These are phyloP conservation scores for Noctilio leporinus DNA, from an alignment of 2,113 vertebrate species.

Conservation along the genomic window DNA sequence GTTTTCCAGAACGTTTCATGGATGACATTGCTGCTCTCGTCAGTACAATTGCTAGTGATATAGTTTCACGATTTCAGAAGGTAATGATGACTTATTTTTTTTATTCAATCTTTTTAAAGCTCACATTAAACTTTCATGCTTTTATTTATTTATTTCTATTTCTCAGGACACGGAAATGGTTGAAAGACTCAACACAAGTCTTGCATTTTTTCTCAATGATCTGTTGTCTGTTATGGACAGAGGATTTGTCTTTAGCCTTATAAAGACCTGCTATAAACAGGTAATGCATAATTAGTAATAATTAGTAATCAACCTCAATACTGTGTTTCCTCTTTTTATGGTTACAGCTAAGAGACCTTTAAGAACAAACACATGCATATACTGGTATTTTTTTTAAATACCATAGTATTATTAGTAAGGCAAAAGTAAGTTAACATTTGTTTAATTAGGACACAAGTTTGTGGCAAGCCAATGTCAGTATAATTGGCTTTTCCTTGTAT, in stretches of 20 bases:
- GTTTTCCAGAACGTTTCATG: constrained; percentile 99
- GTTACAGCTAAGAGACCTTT: background rate
- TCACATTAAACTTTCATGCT: background rate
- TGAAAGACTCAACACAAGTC: constrained; percentile 95
- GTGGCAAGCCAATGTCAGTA: background rate
- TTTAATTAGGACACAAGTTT: background rate
- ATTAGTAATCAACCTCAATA: background rate
- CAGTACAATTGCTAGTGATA: constrained; percentile 95
- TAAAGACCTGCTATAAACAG: constrained; percentile 97
- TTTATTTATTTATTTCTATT: constrained; percentile 30
- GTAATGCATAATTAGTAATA: constrained; percentile 74
- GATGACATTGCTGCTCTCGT: constrained; percentile 95
- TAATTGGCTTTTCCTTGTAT: background rate
- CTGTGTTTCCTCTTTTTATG: background rate
- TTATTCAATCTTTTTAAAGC: background rate
- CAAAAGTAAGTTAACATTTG: background rate
- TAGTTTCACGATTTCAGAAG: constrained; percentile 97
- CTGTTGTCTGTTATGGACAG: constrained; percentile 97
- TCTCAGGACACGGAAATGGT: constrained; percentile 94
- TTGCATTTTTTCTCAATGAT: constrained; percentile 98
- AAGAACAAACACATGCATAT: background rate
- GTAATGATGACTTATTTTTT: constrained; percentile 75
- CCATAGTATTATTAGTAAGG: background rate
- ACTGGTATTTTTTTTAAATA: background rate
- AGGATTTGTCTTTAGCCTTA: constrained; percentile 93